phyloP scores from a whole-genome alignment of 2,113 vertebrate genomes.

The Xiphophorus hellerii region DNA sequence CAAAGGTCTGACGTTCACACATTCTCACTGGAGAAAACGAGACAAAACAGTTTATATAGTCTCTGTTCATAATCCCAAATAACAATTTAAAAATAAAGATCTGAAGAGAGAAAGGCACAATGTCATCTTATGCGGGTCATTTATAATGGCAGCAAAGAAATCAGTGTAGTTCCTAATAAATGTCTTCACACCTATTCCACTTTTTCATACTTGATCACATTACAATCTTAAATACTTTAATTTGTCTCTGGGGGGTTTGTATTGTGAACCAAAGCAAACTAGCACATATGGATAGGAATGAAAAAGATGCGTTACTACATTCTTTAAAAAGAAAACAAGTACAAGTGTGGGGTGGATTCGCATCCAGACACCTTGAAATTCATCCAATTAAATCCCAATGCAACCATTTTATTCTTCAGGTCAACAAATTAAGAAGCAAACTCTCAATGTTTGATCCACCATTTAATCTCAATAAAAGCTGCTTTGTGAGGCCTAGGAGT shows the following conservation, averaged over 20 bases:
- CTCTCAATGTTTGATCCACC: too few species aligned
- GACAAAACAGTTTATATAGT: neutral
- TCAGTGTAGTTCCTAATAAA: neutral
- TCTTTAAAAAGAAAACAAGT: too few species aligned
- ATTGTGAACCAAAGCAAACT: neutral
- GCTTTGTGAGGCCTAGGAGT: too few species aligned
- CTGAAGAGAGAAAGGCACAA: neutral
- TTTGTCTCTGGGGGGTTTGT: neutral
- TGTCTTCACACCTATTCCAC: neutral
- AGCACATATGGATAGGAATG: too few species aligned
- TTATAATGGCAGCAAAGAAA: neutral
- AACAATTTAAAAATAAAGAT: neutral
- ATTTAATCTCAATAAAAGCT: too few species aligned
- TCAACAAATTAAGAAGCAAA: too few species aligned
- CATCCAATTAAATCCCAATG: too few species aligned
- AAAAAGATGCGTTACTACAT: too few species aligned
- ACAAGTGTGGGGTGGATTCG: too few species aligned
- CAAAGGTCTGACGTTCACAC: slow-evolving; percentile 63
- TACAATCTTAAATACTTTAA: neutral
- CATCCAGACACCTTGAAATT: too few species aligned
- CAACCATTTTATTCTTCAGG: too few species aligned
- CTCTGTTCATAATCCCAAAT: neutral
- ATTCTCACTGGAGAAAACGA: slow-evolving; percentile 57
- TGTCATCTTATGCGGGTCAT: neutral
- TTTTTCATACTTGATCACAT: neutral